Conservation (phyloP, 2,888 invertebrate genomes). For the Tipula unca region DNA sequence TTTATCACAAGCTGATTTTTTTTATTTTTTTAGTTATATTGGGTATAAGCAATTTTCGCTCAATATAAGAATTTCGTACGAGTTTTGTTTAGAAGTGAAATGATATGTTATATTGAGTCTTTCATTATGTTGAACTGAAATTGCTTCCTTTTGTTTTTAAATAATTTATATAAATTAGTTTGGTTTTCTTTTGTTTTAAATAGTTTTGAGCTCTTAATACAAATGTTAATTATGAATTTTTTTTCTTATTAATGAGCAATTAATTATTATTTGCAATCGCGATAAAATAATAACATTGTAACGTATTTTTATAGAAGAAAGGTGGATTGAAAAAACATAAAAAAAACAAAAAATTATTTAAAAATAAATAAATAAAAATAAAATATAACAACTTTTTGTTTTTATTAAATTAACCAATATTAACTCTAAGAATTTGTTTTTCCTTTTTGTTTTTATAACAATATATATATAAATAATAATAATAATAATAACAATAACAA, state of each 20-base stretch:
- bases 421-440: background rate
- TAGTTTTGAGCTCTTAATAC: background rate
- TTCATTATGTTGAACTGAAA: constrained; percentile 21
- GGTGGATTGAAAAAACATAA: background rate
- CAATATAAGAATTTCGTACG: constrained; percentile 2
- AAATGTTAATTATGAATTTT: background rate
- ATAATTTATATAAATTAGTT: background rate
- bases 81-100: constrained; percentile 10
- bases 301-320: background rate
- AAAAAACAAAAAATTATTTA: background rate
- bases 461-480: constrained; percentile 1
- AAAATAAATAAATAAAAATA: background rate
- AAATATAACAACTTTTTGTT: background rate
- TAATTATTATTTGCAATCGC: background rate
- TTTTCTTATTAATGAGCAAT: constrained; percentile 4
- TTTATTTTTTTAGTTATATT: background rate
- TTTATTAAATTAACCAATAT: background rate
- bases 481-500: background rate
- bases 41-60: constrained; percentile 18
- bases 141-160: constrained; percentile 18
- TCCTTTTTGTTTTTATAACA: background rate
- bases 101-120: constrained; percentile 25
- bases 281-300: background rate
- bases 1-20: constrained; percentile 20
- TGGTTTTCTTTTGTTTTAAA: background rate